Evolutionary conservation across 2,113 vertebrate genomes (phyloP).

Genomic region (Corvus hawaiiensis): DNA sequence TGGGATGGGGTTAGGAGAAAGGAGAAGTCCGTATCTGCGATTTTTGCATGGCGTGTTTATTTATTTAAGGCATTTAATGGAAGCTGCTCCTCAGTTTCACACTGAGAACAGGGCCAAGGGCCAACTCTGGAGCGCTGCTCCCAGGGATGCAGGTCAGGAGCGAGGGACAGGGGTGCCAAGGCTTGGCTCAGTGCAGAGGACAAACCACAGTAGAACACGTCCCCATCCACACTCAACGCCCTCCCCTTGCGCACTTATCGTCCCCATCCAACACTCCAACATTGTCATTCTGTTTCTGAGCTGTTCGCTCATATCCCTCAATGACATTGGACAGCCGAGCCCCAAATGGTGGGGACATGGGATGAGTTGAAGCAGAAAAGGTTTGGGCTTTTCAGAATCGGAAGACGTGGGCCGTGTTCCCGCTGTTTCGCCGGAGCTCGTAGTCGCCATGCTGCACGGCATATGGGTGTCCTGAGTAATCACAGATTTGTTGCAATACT

Average conservation of each 20-base stretch:
- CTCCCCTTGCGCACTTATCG: fast-evolving
- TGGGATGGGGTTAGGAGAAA: background rate
- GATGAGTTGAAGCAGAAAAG: background rate
- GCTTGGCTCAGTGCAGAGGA: background rate
- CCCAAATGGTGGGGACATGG: background rate
- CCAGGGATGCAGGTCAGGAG: fast-evolving
- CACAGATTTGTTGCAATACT: background rate
- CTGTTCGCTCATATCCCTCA: fast-evolving
- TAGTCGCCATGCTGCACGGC: background rate
- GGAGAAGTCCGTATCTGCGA: fast-evolving
- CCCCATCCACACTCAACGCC: background rate
- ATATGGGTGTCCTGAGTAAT: background rate
- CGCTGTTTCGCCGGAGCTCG: fast-evolving
- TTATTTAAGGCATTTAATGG: background rate
- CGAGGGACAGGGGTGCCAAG: fast-evolving
- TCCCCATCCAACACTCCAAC: background rate
- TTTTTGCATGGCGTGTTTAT: fast-evolving
- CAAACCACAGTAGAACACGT: background rate
- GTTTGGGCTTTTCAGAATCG: background rate
- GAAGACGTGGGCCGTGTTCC: background rate
- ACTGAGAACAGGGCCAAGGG: fast-evolving
- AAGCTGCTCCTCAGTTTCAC: too few species aligned
- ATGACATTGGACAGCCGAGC: fast-evolving
- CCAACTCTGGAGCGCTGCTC: fast-evolving
- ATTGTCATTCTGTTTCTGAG: fast-evolving